A percentile compares a stretch with the other conserved stretches of the same genome.
Conservation (phyloP, 1,140 invertebrate species). For the Drosophila lacertosa region DNA sequence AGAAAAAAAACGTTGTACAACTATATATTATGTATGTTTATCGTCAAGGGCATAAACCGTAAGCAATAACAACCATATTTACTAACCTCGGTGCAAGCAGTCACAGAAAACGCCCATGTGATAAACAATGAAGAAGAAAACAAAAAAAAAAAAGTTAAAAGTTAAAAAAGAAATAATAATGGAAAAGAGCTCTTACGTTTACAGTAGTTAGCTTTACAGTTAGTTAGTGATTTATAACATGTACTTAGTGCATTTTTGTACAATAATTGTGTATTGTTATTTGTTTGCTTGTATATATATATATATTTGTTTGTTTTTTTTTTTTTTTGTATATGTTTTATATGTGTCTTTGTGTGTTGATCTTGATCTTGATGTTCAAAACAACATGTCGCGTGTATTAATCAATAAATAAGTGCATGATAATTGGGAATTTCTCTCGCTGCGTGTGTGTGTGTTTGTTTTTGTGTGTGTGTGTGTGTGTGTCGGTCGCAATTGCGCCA, state of each 20-base stretch:
- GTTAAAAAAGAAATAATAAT: too few species aligned
- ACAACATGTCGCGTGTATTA: slow-evolving; percentile 27
- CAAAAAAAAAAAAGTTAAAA: slow-evolving; percentile 5
- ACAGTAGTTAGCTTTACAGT: slow-evolving; percentile 47
- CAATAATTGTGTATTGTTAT: slow-evolving; percentile 31
- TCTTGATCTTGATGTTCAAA: slow-evolving; percentile 22
- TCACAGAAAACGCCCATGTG: slow-evolving; percentile 54
- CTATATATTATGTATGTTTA: background rate
- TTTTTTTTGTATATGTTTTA: slow-evolving; percentile 31
- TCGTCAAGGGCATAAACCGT: slow-evolving; percentile 13
- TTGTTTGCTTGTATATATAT: slow-evolving; percentile 2
- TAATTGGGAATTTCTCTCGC: slow-evolving; percentile 4
- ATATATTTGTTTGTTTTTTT: slow-evolving; percentile 12
- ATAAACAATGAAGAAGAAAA: slow-evolving; percentile 31
- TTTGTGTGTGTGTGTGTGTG: background rate
- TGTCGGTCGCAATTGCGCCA: slow-evolving; percentile 39
- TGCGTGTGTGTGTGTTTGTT: background rate
- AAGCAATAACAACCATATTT: slow-evolving; percentile 24
- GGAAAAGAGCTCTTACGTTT: slow-evolving; percentile 23
- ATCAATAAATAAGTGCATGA: slow-evolving; percentile 46
- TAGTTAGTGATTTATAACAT: slow-evolving; percentile 61
- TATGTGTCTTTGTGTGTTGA: slow-evolving; percentile 5
- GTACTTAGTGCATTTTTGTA: slow-evolving; percentile 43
- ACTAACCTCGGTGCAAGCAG: slow-evolving; percentile 71
- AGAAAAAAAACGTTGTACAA: too few species aligned